A percentile compares a stretch with the other conserved stretches of the same genome.
These are phyloP conservation scores for Cervus canadensis DNA, from an alignment of 2,113 vertebrate genomes.

Conservation along the genomic window DNA sequence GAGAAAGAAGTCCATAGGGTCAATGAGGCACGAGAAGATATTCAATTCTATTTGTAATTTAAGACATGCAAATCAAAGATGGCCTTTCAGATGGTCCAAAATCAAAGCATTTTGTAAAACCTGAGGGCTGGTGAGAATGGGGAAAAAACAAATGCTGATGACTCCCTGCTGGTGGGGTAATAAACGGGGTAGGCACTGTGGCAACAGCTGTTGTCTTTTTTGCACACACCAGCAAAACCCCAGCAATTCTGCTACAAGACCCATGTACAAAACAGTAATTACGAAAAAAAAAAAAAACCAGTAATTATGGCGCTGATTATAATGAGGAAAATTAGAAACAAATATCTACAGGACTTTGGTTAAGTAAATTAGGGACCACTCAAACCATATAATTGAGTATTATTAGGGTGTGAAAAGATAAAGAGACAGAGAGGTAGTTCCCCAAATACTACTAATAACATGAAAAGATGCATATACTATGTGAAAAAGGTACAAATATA, in stretches of 20 bases:
- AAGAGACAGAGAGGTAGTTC: not conserved
- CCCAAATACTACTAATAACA: not conserved
- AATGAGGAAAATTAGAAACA: not conserved
- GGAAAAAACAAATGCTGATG: not conserved
- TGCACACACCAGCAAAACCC: not conserved
- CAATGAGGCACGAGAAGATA: not conserved
- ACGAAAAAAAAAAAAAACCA: not conserved
- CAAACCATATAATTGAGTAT: not conserved
- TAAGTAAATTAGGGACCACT: not conserved
- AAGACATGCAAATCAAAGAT: not conserved
- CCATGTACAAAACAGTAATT: not conserved
- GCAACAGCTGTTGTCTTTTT: not conserved
- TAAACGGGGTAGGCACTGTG: rapidly evolving
- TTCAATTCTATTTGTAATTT: not conserved
- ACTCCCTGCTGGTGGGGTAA: too few species aligned
- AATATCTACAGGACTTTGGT: not conserved
- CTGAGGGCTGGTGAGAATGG: not conserved
- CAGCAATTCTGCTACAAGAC: not conserved
- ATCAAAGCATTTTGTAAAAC: not conserved
- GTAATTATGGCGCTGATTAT: rapidly evolving
- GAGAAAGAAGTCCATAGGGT: not conserved
- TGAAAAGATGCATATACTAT: not conserved
- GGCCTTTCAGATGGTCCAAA: not conserved
- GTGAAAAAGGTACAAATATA: not conserved
- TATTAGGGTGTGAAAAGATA: not conserved